Evolutionary conservation across 2,797 vertebrate genomes (phyloP), one percentile per base, ranked within the genome.

Genomic region (Sylvia borin): DNA sequence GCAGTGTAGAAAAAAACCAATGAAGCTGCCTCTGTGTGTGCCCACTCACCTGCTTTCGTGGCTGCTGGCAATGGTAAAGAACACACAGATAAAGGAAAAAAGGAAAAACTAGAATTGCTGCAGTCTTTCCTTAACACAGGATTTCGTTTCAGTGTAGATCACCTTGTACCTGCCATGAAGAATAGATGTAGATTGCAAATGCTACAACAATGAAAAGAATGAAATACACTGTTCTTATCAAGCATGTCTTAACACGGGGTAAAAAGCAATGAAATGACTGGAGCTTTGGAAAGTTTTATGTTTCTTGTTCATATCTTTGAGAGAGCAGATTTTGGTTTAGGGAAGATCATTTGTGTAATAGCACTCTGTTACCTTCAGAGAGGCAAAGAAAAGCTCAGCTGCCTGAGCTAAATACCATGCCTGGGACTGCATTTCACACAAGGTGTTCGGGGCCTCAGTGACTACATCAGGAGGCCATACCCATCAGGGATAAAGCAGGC

Each of bases 251-350:
- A 93, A 47, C 57, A 32, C 27, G 25, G 25, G n/a, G 48, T 85
- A 73, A 76, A 91, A 93, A 47, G 48, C 62, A 75, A 22, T 48
- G 43, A 70, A 95, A 76, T 54, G 58, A 76, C 62, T 62, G 22
- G 42, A 57, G 43, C 74, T 65, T 76, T 93, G 74, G 51, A 60
- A 75, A 60, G 51, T 34, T 42, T 84, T 48, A 16, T 1, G 0
- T 68, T 86, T 86, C 70, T 86, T 68, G 13, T 58, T 64, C 67
- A 85, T 93, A 79, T 76, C 67, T 93, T 65, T 85, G 55, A 89
- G 60, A 34, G 74, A 51, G 38, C 32, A 89, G 53, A n/a, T 58
- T 64, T 0, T 75, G 43, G 14, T 66, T 82, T 70, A 60, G 86
- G 73, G 73, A 65, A 31, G 60, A 82, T 43, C 1, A 14, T 54